phyloP scores from a whole-genome alignment of 1,140 invertebrate genomes.

The Drosophila cardini region DNA sequence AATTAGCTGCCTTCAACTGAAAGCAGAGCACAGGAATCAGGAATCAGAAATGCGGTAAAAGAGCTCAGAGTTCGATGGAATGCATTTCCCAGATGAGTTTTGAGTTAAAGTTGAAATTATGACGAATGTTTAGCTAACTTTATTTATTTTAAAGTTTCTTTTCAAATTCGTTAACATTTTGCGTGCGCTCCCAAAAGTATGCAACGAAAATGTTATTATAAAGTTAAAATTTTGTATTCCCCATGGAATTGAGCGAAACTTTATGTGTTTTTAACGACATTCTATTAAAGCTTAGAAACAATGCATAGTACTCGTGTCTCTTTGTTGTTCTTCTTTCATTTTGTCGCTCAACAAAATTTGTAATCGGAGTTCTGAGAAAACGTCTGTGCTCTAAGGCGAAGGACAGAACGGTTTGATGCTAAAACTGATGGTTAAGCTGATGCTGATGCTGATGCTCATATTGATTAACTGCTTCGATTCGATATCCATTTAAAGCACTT shows the following conservation, averaged over 20 bases:
- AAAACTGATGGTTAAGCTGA: neutral
- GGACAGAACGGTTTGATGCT: constrained; percentile 17
- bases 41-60: neutral
- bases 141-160: neutral
- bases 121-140: constrained; percentile 7
- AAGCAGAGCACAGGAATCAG: too few relatives aligned
- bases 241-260: neutral
- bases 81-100: neutral
- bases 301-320: neutral
- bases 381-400: constrained; percentile 1
- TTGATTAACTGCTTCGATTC: constrained; percentile 43
- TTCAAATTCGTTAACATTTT: neutral
- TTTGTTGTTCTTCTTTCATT: constrained; percentile 1
- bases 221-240: constrained; percentile 12
- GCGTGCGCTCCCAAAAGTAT: neutral
- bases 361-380: constrained; percentile 5
- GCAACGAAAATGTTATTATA: constrained; percentile 5
- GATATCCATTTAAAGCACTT: constrained; percentile 29
- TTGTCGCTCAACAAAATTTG: constrained; percentile 12
- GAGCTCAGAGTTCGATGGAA: neutral
- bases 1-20: neutral
- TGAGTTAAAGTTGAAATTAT: neutral
- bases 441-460: constrained; percentile 13
- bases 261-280: constrained; percentile 16
- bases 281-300: constrained; percentile 8